phyloP scores from a whole-genome alignment of 2,888 invertebrate genomes.

The Andrena flavipes region DNA sequence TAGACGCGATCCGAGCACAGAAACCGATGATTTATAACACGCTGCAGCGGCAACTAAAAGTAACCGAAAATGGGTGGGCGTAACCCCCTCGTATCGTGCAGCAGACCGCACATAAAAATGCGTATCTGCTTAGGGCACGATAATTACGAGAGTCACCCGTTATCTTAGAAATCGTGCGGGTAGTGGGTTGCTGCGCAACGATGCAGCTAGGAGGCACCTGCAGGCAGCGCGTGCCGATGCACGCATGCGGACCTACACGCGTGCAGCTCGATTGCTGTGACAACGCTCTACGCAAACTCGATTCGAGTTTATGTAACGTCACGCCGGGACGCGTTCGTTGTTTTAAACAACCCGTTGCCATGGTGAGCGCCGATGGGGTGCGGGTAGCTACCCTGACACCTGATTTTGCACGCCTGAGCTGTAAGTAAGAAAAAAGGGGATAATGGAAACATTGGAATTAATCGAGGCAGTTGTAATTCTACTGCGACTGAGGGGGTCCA shows the following conservation, averaged over 20 bases:
- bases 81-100: conserved; percentile 36
- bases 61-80: conserved; percentile 61
- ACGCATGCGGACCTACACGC: conserved; percentile 59
- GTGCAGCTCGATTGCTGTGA: conserved; percentile 57
- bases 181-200: conserved; percentile 73
- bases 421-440: not conserved
- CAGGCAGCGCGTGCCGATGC: conserved; percentile 80
- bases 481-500: not conserved
- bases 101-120: conserved; percentile 61
- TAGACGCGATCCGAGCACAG: conserved; percentile 3
- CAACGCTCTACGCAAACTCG: conserved; percentile 50
- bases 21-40: conserved; percentile 46
- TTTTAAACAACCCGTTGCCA: conserved; percentile 71
- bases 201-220: conserved; percentile 76
- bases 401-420: conserved; percentile 55
- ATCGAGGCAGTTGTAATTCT: conserved; percentile 14
- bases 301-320: conserved; percentile 28
- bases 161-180: conserved; percentile 84
- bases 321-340: conserved; percentile 48
- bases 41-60: conserved; percentile 7
- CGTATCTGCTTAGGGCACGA: conserved; percentile 63
- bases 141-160: conserved; percentile 73
- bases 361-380: conserved; percentile 53
- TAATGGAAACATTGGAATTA: not conserved
- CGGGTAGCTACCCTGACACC: conserved; percentile 47